phyloP scores from a whole-genome alignment of 2,797 vertebrate species.

The Momotus momota region DNA sequence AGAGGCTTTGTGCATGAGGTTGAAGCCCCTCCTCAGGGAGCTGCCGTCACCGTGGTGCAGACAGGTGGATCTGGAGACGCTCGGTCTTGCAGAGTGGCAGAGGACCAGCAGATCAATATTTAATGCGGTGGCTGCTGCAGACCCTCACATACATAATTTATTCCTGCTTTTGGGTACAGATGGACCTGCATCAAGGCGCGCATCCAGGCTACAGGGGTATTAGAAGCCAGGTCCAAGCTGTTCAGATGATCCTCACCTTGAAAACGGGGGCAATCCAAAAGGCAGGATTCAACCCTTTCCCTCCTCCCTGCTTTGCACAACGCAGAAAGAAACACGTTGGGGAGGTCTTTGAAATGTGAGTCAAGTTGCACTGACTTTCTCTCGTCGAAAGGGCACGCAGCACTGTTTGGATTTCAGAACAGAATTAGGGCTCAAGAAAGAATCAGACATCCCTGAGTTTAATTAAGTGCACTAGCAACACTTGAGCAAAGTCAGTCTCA shows the following conservation, averaged over 20 bases:
- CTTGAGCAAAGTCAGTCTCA: background rate
- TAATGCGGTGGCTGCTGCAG: slow-evolving; percentile 58
- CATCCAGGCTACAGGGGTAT: background rate
- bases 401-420: background rate
- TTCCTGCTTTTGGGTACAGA: slow-evolving; percentile 62
- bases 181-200: background rate
- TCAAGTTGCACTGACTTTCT: background rate
- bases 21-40: background rate
- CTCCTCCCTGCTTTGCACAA: background rate
- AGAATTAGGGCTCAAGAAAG: background rate
- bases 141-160: slow-evolving; percentile 72
- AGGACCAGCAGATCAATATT: slow-evolving; percentile 70
- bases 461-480: slow-evolving; percentile 8
- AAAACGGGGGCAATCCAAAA: background rate
- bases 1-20: background rate
- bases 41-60: background rate
- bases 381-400: background rate
- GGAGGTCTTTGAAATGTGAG: slow-evolving; percentile 17
- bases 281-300: background rate
- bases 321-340: background rate
- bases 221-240: background rate
- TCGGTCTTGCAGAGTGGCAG: background rate
- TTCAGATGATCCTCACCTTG: background rate
- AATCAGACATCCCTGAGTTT: slow-evolving; percentile 11
- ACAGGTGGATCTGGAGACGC: slow-evolving; percentile 46